A percentile compares a stretch with the other conserved stretches of the same genome.
phyloP scores from a whole-genome alignment of 1,140 invertebrate species.

The Bemisia tabaci region DNA sequence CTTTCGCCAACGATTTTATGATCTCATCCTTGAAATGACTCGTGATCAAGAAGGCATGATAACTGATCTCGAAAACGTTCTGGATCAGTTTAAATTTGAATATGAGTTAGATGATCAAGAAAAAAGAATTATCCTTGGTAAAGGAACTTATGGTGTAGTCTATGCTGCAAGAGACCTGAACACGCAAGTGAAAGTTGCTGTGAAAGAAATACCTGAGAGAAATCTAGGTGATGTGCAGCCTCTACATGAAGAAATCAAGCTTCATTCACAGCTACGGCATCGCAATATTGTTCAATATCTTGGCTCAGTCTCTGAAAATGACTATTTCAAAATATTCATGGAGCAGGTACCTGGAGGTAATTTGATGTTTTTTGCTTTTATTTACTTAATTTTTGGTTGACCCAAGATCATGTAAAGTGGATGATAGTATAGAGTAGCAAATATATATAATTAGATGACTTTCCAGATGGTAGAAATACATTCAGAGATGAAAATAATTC shows the following conservation, averaged over 20 bases:
- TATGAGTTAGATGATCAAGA: constrained; percentile 90
- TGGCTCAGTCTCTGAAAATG: constrained; percentile 87
- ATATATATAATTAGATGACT: too few species aligned
- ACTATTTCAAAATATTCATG: constrained; percentile 98
- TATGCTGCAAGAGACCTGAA: constrained; percentile 88
- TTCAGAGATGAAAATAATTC: too few species aligned
- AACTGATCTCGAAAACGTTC: constrained; percentile 61
- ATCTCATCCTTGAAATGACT: constrained; percentile 67
- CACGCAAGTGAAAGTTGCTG: constrained; percentile 90
- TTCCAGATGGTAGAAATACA: too few species aligned
- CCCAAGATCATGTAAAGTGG: too few species aligned
- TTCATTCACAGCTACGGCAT: constrained; percentile 92
- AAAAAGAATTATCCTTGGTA: constrained; percentile 76
- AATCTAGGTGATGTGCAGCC: constrained; percentile 95
- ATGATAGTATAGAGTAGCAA: too few species aligned
- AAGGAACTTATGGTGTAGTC: constrained; percentile 91
- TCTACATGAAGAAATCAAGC: constrained; percentile 93
- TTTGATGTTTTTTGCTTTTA: constrained; percentile 1
- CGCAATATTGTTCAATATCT: constrained; percentile 97
- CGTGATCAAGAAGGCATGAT: constrained; percentile 72
- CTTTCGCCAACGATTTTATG: constrained; percentile 70
- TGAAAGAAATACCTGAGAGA: constrained; percentile 95
- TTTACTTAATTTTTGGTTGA: too few species aligned
- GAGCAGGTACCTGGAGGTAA: constrained; percentile 82
- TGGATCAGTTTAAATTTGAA: constrained; percentile 74